Conservation (phyloP, 2,888 invertebrate genomes). For the Seira musarum region DNA sequence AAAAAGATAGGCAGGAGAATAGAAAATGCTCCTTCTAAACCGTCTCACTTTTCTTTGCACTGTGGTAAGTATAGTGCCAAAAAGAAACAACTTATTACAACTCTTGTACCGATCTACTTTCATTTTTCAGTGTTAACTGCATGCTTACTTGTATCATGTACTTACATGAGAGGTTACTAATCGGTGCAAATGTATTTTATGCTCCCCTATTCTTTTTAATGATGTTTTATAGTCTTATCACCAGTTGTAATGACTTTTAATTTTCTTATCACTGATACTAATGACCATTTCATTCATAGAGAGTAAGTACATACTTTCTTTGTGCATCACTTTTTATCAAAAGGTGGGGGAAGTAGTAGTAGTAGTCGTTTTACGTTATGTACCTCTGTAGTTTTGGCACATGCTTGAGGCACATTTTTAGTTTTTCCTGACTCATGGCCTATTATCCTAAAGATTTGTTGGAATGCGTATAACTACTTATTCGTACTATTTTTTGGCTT, state of each 20-base stretch:
- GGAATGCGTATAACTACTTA: too few species aligned
- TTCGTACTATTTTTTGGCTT: too few species aligned
- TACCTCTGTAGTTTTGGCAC: not conserved
- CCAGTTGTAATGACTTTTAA: constrained; percentile 56
- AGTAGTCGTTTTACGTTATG: too few species aligned
- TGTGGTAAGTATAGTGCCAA: not conserved
- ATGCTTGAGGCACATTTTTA: not conserved
- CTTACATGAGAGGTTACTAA: constrained; percentile 47
- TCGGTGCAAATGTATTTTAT: constrained; percentile 56
- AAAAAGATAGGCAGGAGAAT: too few species aligned
- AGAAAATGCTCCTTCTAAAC: too few species aligned
- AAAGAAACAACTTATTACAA: not conserved
- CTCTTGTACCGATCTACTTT: constrained; percentile 22
- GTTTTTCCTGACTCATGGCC: not conserved
- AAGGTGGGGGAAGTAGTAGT: not conserved
- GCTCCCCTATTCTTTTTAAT: constrained; percentile 45
- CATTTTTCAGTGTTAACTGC: constrained; percentile 52
- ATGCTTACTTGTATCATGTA: constrained; percentile 33
- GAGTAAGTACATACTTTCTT: too few species aligned
- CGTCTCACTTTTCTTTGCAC: too few species aligned
- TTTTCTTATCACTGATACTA: constrained; percentile 57
- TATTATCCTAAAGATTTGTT: not conserved
- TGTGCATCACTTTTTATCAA: constrained; percentile 11
- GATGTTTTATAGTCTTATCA: constrained; percentile 55
- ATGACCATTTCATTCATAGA: constrained; percentile 53